phyloP scores from a whole-genome alignment of 2,888 invertebrate genomes.

The Cryptosula pallasiana region DNA sequence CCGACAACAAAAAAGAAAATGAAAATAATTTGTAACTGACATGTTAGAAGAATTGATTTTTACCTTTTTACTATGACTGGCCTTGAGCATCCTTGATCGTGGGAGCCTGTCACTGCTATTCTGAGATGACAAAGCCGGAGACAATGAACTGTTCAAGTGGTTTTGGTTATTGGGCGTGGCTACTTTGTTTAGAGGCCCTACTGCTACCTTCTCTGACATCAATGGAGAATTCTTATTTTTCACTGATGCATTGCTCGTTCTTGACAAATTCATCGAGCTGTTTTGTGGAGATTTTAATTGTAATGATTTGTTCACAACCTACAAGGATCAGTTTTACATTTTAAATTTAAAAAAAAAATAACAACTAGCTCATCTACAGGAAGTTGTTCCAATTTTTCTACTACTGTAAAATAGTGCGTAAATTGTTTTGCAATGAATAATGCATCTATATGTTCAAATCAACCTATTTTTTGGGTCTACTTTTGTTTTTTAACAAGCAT shows the following conservation, averaged over 20 bases:
- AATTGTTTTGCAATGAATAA: no score
- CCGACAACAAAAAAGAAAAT: no score
- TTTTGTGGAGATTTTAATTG: background rate
- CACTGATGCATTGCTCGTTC: background rate
- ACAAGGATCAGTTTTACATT: background rate
- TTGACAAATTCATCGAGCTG: background rate
- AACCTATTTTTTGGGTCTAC: no score
- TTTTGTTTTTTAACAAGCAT: no score
- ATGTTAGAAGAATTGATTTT: no score
- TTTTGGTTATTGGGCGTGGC: background rate
- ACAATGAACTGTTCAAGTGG: background rate
- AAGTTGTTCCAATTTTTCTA: no score
- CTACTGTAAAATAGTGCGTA: no score
- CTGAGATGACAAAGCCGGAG: slow-evolving; percentile 5
- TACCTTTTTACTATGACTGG: background rate
- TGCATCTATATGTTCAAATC: no score
- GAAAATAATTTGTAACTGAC: no score
- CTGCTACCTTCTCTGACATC: background rate
- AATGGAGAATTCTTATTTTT: background rate
- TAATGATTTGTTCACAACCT: slow-evolving; percentile 16
- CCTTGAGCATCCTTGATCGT: slow-evolving; percentile 4
- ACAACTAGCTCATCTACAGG: background rate
- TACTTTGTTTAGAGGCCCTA: background rate
- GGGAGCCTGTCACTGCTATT: background rate
- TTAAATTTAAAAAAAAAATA: background rate